These are phyloP conservation scores for Ahaetulla prasina DNA, from an alignment of 2,113 vertebrate genomes.

Conservation along the genomic window DNA sequence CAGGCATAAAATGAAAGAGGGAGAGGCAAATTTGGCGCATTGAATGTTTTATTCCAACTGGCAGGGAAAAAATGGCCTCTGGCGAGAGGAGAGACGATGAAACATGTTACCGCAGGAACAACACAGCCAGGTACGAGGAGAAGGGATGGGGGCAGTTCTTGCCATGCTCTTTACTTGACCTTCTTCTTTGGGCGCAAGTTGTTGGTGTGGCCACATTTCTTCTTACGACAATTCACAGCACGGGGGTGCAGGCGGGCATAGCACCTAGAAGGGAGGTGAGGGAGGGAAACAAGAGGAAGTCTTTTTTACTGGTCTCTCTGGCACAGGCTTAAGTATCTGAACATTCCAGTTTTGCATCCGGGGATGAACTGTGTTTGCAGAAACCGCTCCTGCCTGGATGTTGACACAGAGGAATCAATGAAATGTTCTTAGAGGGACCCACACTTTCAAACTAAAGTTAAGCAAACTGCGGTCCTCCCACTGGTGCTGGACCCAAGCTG, in stretches of 20 bases:
- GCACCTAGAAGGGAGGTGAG: slow-evolving; percentile 63
- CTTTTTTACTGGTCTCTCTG: not conserved
- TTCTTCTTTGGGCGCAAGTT: slow-evolving; percentile 99
- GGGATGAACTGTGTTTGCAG: not conserved
- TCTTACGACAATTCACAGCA: slow-evolving; percentile 96
- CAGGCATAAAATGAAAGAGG: not conserved
- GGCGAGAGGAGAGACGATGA: not conserved
- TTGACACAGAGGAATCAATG: not conserved
- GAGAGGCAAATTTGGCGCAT: not conserved
- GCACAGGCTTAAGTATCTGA: not conserved
- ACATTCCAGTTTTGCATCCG: not conserved
- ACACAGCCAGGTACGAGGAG: accelerated
- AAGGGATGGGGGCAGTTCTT: not conserved
- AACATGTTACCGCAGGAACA: not conserved
- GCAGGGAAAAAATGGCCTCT: not conserved
- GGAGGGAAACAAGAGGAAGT: accelerated
- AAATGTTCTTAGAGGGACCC: not conserved
- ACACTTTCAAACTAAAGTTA: not conserved
- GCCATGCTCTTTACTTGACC: slow-evolving; percentile 80
- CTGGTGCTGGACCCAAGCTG: not conserved
- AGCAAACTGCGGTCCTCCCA: no score
- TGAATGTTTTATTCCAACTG: not conserved
- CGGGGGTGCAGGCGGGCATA: slow-evolving; percentile 94
- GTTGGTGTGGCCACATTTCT: slow-evolving; percentile 98
- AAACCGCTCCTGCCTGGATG: not conserved